These are phyloP conservation scores for Heteropelma amictum DNA, from an alignment of 2,888 invertebrate species.

Conservation along the genomic window DNA sequence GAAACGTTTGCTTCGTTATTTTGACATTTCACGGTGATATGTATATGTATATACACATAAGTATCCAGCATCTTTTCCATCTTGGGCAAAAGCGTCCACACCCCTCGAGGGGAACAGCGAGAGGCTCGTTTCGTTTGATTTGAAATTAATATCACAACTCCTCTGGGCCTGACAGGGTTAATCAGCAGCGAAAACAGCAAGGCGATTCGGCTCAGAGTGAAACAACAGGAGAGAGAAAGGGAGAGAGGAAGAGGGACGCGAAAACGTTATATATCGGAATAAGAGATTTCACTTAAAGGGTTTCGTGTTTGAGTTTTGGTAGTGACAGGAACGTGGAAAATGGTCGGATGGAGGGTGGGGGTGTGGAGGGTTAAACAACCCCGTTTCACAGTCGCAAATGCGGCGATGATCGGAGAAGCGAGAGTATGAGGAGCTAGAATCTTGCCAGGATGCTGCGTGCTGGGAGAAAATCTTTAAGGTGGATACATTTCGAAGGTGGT, in stretches of 20 bases:
- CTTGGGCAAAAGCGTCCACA: slow-evolving; percentile 23
- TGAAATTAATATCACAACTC: slow-evolving; percentile 77
- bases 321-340: slow-evolving; percentile 74
- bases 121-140: slow-evolving; percentile 70
- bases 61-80: slow-evolving; percentile 33
- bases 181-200: slow-evolving; percentile 70
- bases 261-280: slow-evolving; percentile 76
- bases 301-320: slow-evolving; percentile 78
- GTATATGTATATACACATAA: too few species aligned
- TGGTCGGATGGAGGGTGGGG: slow-evolving; percentile 32
- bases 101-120: slow-evolving; percentile 17
- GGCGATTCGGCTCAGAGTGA: slow-evolving; percentile 44
- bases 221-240: slow-evolving; percentile 38
- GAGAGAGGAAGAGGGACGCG: slow-evolving; percentile 42
- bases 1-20: slow-evolving; percentile 10
- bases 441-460: slow-evolving; percentile 34
- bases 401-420: slow-evolving; percentile 27
- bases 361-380: too few species aligned
- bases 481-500: slow-evolving; percentile 45
- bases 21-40: background rate
- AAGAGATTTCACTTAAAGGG: slow-evolving; percentile 78
- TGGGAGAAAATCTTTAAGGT: slow-evolving; percentile 45
- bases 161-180: slow-evolving; percentile 78
- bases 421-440: slow-evolving; percentile 45
- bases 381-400: slow-evolving; percentile 19